Evolutionary conservation across 1,140 invertebrate genomes (phyloP), one percentile per base, ranked within the genome.

Genomic region (Pantala flavescens): DNA sequence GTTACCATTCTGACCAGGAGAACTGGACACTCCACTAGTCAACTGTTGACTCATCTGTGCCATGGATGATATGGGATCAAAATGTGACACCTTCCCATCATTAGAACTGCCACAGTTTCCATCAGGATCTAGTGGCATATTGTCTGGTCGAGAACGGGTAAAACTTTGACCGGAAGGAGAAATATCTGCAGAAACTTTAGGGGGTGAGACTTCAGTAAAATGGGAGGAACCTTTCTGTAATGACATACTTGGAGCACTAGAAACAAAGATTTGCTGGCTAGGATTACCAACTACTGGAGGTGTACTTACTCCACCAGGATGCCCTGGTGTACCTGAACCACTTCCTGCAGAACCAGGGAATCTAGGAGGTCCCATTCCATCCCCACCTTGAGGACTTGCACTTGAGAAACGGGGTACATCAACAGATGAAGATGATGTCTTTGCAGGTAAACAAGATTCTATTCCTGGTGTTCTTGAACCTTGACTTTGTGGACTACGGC

Each of bases 1-100:
- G n/a, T 12, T 63, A 16, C 49, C 49, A 63, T 63, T 63, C 12
- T 49, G 73, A 0, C 85, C 79, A 3, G 85, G 84, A 73, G 86
- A 85, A 77, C 86, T 88, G 12, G 89, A 85, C 43, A 89, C 88
- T 55, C 87, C 90, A 78, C 90, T 94, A 2, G 93, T 94, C 24
- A 96, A 81, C 79, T 95, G 93, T 79, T 96, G 94, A 73, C 92
- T 94, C 95, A 96, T 97, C 82, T 96, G 94, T 24, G 94, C 93
- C 78, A 96, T 86, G 5, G 95, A 97, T 19, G 94, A 93, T 77
- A 97, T 96, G 0, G 95, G 94, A 85, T 97, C 95, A 82, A 96
- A 96, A 78, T 88, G 89, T 73, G 88, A 86, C 16, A 85, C 78
- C 79, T 86, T 88, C 78, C 86, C 86, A 75, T 84, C 85, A 42